These are phyloP conservation scores for Porites lobata DNA, from an alignment of 92 coral and sea anemone genomes.

Conservation along the genomic window DNA sequence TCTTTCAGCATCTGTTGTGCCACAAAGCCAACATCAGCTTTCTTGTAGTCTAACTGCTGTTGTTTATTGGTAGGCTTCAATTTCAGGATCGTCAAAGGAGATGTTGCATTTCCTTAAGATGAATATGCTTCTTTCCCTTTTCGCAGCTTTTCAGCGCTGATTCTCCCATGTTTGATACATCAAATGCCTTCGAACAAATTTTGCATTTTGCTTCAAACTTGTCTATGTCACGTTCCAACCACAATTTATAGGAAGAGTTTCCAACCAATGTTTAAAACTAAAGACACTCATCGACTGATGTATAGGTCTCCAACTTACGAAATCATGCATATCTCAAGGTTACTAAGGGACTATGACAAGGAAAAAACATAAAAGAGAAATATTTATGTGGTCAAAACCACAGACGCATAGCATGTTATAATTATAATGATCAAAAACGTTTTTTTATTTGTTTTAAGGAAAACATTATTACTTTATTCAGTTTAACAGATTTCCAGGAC, in stretches of 20 bases:
- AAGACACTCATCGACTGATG: not conserved
- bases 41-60: constrained; percentile 35
- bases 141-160: constrained; percentile 24
- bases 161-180: constrained; percentile 64
- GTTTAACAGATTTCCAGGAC: too few relatives aligned
- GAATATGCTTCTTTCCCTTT: constrained; percentile 6
- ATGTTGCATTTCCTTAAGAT: not conserved
- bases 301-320: too few relatives aligned
- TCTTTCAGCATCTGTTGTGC: constrained; percentile 31
- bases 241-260: constrained; percentile 35
- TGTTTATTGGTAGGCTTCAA: constrained; percentile 50
- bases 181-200: constrained; percentile 48
- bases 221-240: constrained; percentile 52
- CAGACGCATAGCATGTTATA: too few relatives aligned
- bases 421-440: too few relatives aligned
- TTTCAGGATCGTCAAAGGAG: constrained; percentile 50
- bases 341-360: too few relatives aligned
- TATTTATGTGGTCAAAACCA: too few relatives aligned
- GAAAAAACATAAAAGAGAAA: too few relatives aligned
- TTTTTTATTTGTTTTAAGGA: too few relatives aligned
- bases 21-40: constrained; percentile 48
- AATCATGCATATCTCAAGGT: too few relatives aligned
- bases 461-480: too few relatives aligned
- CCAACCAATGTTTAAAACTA: not conserved
- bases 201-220: constrained; percentile 51